Evolutionary conservation across 2,888 invertebrate species (phyloP), one percentile per base, ranked within the genome.

Genomic region (Gasteruption jaculator): DNA sequence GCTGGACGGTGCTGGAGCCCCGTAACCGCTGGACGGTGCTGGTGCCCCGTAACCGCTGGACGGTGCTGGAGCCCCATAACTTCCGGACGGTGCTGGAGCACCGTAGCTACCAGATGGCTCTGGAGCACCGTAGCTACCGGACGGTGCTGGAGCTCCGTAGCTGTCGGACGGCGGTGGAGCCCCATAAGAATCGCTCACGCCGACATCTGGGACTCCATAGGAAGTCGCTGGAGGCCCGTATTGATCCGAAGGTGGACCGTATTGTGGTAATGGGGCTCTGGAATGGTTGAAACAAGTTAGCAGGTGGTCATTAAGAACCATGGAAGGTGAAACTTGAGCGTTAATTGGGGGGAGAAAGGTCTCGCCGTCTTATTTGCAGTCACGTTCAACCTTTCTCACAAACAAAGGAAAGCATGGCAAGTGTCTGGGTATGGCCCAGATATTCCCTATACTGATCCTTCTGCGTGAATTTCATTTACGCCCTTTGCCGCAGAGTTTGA

Each of bases 231-330:
- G 56, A 21, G 61, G 48, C n/a, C 57, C 58, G 39, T 60, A 58
- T n/a, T 53, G 45, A 18, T 27, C 33, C 30, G 54, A 19, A 3
- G 60, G 50, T 8, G 47, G 29, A 16, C 46, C 48, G 38, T 46
- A 50, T 15, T 52, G 52, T 16, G 57, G 49, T 15, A 56, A 25
- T 3, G 58, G 60, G 10, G 64, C 60, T 46, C 63, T 65, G 31
- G 27, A 41, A 43, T 26, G 42, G 18, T 15, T 31, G 38, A 27
- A 20, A 43, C 33, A 35, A n/a, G n/a, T n/a, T n/a, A n/a, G n/a
- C n/a, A n/a, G n/a, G n/a, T n/a, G n/a, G n/a, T n/a, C n/a, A n/a
- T n/a, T n/a, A n/a, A n/a, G n/a, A n/a, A n/a, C n/a, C n/a, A n/a
- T n/a, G n/a, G n/a, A n/a, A n/a, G n/a, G n/a, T n/a, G n/a, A n/a